Evolutionary conservation across 2,797 vertebrate genomes (phyloP), one percentile per base, ranked within the genome.

Genomic region (Chaunax sp.): DNA sequence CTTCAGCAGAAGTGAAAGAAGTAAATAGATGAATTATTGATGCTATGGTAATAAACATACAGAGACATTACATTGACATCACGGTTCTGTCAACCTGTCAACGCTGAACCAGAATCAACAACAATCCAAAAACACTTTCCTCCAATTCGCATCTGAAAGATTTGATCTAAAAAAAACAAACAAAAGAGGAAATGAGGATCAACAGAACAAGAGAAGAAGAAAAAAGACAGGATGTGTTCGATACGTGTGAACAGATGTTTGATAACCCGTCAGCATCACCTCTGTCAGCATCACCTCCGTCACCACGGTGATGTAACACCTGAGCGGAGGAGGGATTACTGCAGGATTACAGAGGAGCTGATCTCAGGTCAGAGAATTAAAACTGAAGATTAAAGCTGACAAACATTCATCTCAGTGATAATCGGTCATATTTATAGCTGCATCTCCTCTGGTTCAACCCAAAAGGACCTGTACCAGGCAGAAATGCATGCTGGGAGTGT

Each of bases 221-320:
- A 22, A 2, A 22, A 3, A 35, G 3, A 7, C 19, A 15, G 14
- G 20, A 45, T 0, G 13, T 10, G 51, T 8, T 53, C 1, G 6
- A 60, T 12, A 60, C 10, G 10, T 50, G 7, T 40, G 19, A 66
- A 10, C 78, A 67, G 57, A 74, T 75, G 78, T 75, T 51, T n/a
- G n/a, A 35, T 20, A 41, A 5, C 2, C 1, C 22, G 56, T 23
- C 3, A 5, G 64, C 67, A n/a, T n/a, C n/a, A n/a, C n/a, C n/a
- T n/a, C n/a, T n/a, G n/a, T n/a, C n/a, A n/a, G n/a, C n/a, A 60
- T 50, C 58, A 56, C 18, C n/a, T 28, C 35, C 16, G 51, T 74
- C 12, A 8, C 57, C 70, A 0, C 5, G 14, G 72, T 80, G 81
- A 84, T 51, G 75, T 82, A 75, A 84, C 62, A 69, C 46, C 62